Evolutionary conservation across 1,140 invertebrate species (phyloP), one percentile per base, ranked within the genome.

Genomic region (Tribolium madens): DNA sequence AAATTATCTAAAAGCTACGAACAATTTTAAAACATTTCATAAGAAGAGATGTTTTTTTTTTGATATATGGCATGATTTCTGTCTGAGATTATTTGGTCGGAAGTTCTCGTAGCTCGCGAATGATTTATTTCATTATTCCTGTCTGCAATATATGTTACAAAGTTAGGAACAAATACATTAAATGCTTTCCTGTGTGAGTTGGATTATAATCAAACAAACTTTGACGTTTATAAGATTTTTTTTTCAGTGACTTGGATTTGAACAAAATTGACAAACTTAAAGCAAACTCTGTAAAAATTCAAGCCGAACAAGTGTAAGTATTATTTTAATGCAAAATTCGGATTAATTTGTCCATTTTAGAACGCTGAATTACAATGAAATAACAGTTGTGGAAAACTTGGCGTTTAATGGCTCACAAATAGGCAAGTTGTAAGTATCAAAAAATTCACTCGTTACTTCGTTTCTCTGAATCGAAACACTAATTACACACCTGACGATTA

Each of bases 351-450:
- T 1, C 10, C 12, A 7, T 85, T 86, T 69, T 80, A 91, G 90
- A 50, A 87, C 89, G 78, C 84, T 91, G 77, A 87, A 89, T 82
- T 89, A 91, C 82, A 93, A 93, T 84, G 82, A 88, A 12, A 89
- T 94, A 69, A 84, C 85, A 73, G 86, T 83, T 47, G 87, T 94
- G 12, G 89, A 92, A 80, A 86, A 89, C 77, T 87, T 86, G 14
- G 91, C 92, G 1, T 93, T 93, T 81, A 87, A 87, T 79, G 91
- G 90, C 72, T 91, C 91, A 0, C 86, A 90, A 85, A 91, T 93
- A 53, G 88, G 87, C 3, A 90, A 89, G 84, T 84, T 93, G 91
- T 92, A 86, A 91, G 91, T 90, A 50, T 3, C 5, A 7, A 18
- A 18, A n/a, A 57, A 7, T 15, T n/a, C 21, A 9, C 7, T 53